Base-by-base conservation (phyloP, 2,797 vertebrate species). In the Ateles fusciceps region DNA sequence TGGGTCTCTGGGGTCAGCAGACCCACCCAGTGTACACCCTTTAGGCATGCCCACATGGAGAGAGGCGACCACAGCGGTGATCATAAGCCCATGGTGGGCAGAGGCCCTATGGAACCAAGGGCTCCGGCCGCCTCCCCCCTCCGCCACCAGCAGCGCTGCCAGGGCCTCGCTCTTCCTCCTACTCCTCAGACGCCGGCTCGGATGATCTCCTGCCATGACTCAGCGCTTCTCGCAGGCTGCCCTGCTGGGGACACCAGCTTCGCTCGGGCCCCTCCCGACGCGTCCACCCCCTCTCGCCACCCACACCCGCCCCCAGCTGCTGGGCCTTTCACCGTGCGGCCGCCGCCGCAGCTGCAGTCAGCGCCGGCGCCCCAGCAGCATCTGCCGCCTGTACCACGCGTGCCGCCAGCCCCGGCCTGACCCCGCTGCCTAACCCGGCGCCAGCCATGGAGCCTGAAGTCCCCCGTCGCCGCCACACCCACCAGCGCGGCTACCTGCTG, bases 401-500 rank as follows among this genome's bases (percentile, higher is more conserved):
- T 7, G 19, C 91, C 3, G 12, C 68, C 10, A 26, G 85, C 44
- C 42, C 90, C 93, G 5, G 72, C 78, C 85, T 5, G 44, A 1
- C 87, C 59, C 96, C 86, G 84, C 97, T 93, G 86, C 64, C 44
- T 21, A 87, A 0, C 26, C 48, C 19, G 10, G 11, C 75, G 42
- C 84, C 64, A 8, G 90, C 95, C 97, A 98, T 97, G 98, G 95
- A 98, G 89, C 75, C 94, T 30, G 2, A 4, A 26, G 91, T 33
- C 55, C 96, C 30, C 84, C 79, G 92, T 78, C 95, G 97, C 80
- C 94, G 97, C 88, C 93, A 98, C 98, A 99, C 99, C 88, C 99
- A 98, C 98, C 99, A 99, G 98, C 99, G 99, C 98, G 99, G 99
- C 97, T 99, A 99, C 98, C 99, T 99, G 93, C 98, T 99, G 39